Conservation (phyloP, 2,888 invertebrate genomes). For the Sarcophaga subvicina region DNA sequence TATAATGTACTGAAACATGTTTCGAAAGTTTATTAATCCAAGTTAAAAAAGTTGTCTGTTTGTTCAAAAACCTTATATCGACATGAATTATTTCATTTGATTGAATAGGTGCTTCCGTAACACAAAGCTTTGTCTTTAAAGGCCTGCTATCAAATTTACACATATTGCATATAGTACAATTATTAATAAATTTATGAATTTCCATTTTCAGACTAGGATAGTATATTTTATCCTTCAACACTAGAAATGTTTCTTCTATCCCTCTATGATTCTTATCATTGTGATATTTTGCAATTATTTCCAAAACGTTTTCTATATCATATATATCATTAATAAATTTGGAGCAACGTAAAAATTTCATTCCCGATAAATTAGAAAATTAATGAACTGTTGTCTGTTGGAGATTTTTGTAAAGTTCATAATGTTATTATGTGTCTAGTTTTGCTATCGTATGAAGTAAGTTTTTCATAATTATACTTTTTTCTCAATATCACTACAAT, state of each 20-base stretch:
- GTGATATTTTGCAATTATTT: conserved; percentile 23
- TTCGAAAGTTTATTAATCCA: conserved; percentile 8
- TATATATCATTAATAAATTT: conserved; percentile 28
- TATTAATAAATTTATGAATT: too few species aligned
- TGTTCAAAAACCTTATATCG: not conserved
- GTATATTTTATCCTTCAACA: too few species aligned
- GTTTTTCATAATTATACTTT: not conserved
- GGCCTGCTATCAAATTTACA: conserved; percentile 62
- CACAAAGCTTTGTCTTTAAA: conserved; percentile 51
- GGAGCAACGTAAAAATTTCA: conserved; percentile 1
- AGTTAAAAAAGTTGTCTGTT: not conserved
- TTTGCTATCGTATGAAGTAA: conserved; percentile 20
- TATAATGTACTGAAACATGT: not conserved
- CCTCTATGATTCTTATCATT: conserved; percentile 33
- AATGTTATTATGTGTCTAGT: conserved; percentile 22
- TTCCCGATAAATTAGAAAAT: conserved; percentile 15
- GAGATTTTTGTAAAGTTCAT: conserved; percentile 54
- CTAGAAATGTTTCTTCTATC: conserved; percentile 19
- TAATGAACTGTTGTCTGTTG: conserved; percentile 28
- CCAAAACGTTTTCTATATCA: conserved; percentile 20
- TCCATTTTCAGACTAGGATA: too few species aligned
- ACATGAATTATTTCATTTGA: too few species aligned
- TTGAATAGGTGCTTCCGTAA: conserved; percentile 48
- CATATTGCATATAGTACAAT: too few species aligned
- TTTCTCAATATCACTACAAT: too few species aligned